Percentiles rank a stretch among this genome's conserved stretches.
Conservation (phyloP, 2,888 invertebrate species). For the Calliphora vomitoria region DNA sequence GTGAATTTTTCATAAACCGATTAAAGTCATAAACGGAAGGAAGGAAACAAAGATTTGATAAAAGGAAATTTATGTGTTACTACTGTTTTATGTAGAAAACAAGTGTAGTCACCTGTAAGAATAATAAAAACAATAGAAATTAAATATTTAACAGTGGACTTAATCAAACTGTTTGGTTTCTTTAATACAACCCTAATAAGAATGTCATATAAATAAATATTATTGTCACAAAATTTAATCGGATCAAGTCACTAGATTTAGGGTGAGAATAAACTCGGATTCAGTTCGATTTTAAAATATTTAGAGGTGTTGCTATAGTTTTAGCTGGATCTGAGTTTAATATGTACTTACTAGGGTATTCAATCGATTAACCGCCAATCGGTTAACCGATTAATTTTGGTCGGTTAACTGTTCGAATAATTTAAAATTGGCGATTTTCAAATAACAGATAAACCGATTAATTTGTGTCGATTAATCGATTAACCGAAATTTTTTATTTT, state of each 20-base stretch:
- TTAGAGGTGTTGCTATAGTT: too few relatives aligned
- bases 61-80: not conserved
- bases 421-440: too few relatives aligned
- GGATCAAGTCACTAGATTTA: not conserved
- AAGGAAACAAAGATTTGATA: constrained; percentile 41
- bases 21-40: constrained; percentile 47
- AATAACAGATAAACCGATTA: too few relatives aligned
- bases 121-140: not conserved
- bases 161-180: not conserved
- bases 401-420: too few relatives aligned
- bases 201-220: constrained; percentile 6
- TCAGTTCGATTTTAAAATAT: not conserved
- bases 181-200: not conserved
- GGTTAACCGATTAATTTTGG: too few relatives aligned
- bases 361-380: too few relatives aligned
- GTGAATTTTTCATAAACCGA: constrained; percentile 28
- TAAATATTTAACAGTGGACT: not conserved
- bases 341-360: too few relatives aligned
- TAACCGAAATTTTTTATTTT: too few relatives aligned
- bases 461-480: too few relatives aligned
- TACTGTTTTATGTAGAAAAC: not conserved
- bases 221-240: not conserved
- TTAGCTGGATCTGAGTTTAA: too few relatives aligned
- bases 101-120: constrained; percentile 37
- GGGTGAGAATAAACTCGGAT: not conserved